Base-by-base conservation (phyloP, 2,113 vertebrate genomes). In the Hemibagrus wyckioides region DNA sequence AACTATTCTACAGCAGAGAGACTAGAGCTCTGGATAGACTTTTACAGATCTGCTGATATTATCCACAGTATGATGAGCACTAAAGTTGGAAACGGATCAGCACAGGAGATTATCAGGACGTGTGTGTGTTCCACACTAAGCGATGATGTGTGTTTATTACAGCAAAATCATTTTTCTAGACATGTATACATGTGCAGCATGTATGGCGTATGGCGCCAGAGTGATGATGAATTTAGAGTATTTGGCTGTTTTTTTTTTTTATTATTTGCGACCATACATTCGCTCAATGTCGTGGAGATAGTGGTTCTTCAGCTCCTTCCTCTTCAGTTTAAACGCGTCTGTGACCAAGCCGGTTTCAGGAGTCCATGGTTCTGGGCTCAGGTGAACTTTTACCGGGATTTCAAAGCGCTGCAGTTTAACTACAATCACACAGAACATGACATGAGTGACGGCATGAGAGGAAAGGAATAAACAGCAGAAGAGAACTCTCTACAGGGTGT, bases 201-300 rank as follows among this genome's bases (percentile, higher is more conserved):
- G 41, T 67, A n/a, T n/a, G 28, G 69, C 54, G 44, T 14, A 80
- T 6, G 73, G 73, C 33, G 13, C 33, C 50, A 61, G 57, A 36
- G 41, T 80, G 80, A 86, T 44, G 71, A 23, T 11, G n/a, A 8
- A 48, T 23, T 25, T 59, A 11, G 4, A 44, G 73, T 50, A 33
- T 82, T 79, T 82, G 79, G 30, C 28, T 11, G 36, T 25, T 63
- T 87, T 92, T 69, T n/a, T n/a, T n/a, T n/a, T n/a, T n/a, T n/a
- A n/a, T n/a, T 94, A 99, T 94, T 99, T 99, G 48, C 97, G 96
- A 8, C 98, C 98, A 0, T 99, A 99, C 98, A 99, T 99, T 93
- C 98, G 94, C 93, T 99, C 98, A 9, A 99, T 99, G 92, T 99
- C 96, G 0, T 95, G 95, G 90, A 98, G 95, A 95, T 99, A 99